Evolutionary conservation across 2,113 vertebrate species (phyloP).

Genomic region (Arvicanthis niloticus): DNA sequence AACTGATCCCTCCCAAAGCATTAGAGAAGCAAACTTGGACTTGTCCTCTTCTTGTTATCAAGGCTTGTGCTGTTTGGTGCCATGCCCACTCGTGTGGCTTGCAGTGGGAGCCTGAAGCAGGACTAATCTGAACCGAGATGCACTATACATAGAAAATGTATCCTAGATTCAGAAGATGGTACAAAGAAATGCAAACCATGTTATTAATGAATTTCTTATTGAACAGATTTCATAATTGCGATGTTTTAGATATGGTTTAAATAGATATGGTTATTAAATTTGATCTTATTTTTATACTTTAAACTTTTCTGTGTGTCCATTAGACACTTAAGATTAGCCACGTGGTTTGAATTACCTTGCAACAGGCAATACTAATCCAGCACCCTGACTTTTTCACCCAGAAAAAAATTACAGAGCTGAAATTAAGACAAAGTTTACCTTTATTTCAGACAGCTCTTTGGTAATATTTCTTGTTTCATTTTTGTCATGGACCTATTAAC

Average conservation of each 20-base stretch:
- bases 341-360: neutral
- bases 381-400: neutral
- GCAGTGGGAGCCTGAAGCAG: neutral
- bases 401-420: neutral
- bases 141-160: neutral
- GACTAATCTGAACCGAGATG: neutral
- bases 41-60: neutral
- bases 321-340: neutral
- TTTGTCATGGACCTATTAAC: constrained; percentile 15
- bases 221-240: neutral
- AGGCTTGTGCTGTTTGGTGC: neutral
- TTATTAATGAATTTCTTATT: neutral
- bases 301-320: neutral
- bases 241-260: neutral
- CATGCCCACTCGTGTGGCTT: too few species aligned
- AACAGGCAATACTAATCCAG: neutral
- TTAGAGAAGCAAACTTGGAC: neutral
- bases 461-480: constrained; percentile 33
- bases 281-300: neutral
- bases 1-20: neutral
- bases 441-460: constrained; percentile 11
- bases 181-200: neutral
- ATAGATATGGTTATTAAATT: neutral
- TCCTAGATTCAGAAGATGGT: constrained; percentile 12
- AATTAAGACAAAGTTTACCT: neutral